A percentile compares a stretch with the other conserved stretches of the same genome.
phyloP scores from a whole-genome alignment of 92 coral and sea anemone species.

The Siderastrea siderea region DNA sequence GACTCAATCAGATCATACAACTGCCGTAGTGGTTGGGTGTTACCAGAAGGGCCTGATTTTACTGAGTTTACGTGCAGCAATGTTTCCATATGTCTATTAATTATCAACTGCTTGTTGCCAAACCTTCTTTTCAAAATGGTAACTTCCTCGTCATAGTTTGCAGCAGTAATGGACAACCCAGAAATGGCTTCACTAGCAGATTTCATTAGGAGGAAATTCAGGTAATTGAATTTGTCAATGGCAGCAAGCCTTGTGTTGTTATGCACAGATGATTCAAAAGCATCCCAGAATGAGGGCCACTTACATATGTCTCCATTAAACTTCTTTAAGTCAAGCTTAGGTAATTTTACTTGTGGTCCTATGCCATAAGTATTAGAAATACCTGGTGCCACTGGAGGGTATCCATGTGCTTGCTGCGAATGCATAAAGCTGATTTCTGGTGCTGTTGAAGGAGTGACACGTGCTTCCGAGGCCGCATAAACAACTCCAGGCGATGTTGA shows the following conservation, averaged over 20 bases:
- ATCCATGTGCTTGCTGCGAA: too few relatives aligned
- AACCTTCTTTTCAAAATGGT: slow-evolving; percentile 49
- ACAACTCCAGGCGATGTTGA: neutral
- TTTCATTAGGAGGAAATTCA: slow-evolving; percentile 52
- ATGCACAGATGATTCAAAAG: slow-evolving; percentile 66
- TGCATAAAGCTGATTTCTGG: too few relatives aligned
- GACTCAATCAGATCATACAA: slow-evolving; percentile 18
- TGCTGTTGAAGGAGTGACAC: neutral
- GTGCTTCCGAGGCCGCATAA: neutral
- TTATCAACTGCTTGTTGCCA: slow-evolving; percentile 72
- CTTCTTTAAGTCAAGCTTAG: slow-evolving; percentile 44
- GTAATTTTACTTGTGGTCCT: neutral
- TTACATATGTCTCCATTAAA: slow-evolving; percentile 47
- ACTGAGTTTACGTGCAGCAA: slow-evolving; percentile 52
- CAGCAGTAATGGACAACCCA: slow-evolving; percentile 55
- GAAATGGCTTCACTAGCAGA: slow-evolving; percentile 48
- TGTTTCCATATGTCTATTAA: slow-evolving; percentile 71
- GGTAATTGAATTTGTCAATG: slow-evolving; percentile 64
- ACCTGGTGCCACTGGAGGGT: too few relatives aligned
- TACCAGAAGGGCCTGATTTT: slow-evolving; percentile 16
- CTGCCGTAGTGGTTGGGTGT: too few relatives aligned
- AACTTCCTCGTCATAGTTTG: slow-evolving; percentile 62
- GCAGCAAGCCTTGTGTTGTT: slow-evolving; percentile 39
- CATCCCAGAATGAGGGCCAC: slow-evolving; percentile 69
- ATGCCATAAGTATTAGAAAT: too few relatives aligned